Evolutionary conservation across 2,797 vertebrate species (phyloP).

Genomic region (Pachyuromys duprasi): DNA sequence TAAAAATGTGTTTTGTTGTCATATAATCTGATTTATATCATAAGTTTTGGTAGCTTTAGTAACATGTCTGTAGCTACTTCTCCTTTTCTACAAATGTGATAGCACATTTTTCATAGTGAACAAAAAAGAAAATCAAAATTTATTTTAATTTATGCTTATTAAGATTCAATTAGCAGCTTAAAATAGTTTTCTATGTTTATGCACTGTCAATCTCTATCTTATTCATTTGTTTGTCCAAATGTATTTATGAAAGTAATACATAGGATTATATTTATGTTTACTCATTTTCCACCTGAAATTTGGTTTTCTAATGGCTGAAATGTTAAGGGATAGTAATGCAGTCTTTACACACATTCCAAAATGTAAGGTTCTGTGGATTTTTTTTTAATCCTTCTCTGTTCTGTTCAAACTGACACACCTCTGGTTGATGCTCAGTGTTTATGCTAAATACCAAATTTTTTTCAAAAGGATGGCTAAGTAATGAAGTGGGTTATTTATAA

Average conservation of each 20-base stretch:
- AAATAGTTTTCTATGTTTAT: constrained; percentile 77
- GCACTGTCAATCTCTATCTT: constrained; percentile 77
- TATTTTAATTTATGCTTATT: constrained; percentile 80
- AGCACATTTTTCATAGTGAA: constrained; percentile 82
- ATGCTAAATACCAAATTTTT: constrained; percentile 82
- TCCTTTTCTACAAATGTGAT: constrained; percentile 73
- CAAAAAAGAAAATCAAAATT: constrained; percentile 80
- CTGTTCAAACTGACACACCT: constrained; percentile 70
- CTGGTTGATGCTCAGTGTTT: constrained; percentile 73
- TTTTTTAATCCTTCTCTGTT: constrained; percentile 44
- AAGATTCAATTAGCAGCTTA: constrained; percentile 80
- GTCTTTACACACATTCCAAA: constrained; percentile 60
- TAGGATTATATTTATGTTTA: constrained; percentile 78
- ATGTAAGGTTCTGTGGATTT: constrained; percentile 13
- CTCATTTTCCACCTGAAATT: constrained; percentile 65
- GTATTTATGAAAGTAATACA: constrained; percentile 82
- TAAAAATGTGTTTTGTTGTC: constrained; percentile 71
- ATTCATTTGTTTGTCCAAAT: constrained; percentile 74
- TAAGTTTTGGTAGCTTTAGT: constrained; percentile 75
- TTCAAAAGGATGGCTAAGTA: constrained; percentile 56
- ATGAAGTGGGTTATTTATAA: constrained; percentile 77
- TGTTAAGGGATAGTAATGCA: constrained; percentile 49
- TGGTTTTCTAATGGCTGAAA: constrained; percentile 65
- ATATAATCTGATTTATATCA: constrained; percentile 68
- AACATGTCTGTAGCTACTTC: constrained; percentile 51